These are phyloP conservation scores for Drosophila aff. DNA, from an alignment of 1,140 invertebrate species.

Conservation along the genomic window DNA sequence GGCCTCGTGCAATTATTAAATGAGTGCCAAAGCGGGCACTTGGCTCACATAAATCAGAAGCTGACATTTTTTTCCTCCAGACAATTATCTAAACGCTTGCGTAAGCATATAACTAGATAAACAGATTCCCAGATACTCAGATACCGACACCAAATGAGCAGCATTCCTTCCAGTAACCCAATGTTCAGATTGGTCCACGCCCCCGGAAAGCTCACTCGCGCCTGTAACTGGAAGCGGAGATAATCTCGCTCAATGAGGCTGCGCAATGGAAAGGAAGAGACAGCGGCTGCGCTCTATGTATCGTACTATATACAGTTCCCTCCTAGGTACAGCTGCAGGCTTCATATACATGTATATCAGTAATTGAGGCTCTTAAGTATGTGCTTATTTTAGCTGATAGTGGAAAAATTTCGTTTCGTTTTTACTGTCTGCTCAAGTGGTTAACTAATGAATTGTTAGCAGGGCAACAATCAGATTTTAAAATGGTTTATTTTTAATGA, in stretches of 20 bases:
- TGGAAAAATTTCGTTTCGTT: conserved; percentile 40
- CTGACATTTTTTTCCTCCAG: conserved; percentile 31
- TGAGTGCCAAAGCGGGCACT: conserved; percentile 79
- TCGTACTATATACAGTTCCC: not conserved
- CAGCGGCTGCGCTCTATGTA: conserved; percentile 1
- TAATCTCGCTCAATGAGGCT: conserved; percentile 58
- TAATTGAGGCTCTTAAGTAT: conserved; percentile 32
- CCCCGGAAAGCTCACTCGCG: conserved; percentile 23
- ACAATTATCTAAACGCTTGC: conserved; percentile 57
- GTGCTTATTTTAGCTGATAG: conserved; percentile 48
- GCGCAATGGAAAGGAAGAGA: conserved; percentile 48
- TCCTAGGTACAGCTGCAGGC: not conserved
- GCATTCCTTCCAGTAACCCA: conserved; percentile 13
- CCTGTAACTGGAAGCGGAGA: conserved; percentile 44
- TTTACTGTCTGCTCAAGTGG: conserved; percentile 27
- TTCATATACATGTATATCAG: conserved; percentile 3
- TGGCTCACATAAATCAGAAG: conserved; percentile 76
- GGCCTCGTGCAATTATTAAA: conserved; percentile 82
- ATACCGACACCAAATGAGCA: not conserved
- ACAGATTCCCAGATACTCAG: conserved; percentile 9
- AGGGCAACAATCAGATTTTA: conserved; percentile 27
- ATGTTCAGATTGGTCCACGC: conserved; percentile 53
- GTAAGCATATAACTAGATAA: conserved; percentile 15
- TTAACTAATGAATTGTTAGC: conserved; percentile 62
- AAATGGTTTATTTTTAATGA: not conserved